Conservation (phyloP, 2,797 vertebrate species). For the Karalla daura region DNA sequence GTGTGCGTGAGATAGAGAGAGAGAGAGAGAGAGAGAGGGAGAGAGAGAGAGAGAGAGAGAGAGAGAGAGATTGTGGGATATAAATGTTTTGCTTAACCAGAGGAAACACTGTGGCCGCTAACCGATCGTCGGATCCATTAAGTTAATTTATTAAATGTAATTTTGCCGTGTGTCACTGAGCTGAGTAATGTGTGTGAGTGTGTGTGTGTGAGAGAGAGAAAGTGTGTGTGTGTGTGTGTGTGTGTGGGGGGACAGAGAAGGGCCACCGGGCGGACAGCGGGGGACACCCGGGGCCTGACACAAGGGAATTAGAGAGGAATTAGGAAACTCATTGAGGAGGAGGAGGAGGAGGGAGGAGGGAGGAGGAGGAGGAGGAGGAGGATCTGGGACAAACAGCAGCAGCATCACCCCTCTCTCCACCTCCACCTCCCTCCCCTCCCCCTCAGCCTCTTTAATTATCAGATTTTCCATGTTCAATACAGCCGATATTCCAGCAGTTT, state of each 20-base stretch:
- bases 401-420: constrained; percentile 7
- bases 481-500: constrained; percentile 43
- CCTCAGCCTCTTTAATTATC: constrained; percentile 54
- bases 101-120: constrained; percentile 92
- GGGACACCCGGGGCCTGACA: constrained; percentile 75
- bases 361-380: no score
- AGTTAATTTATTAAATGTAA: constrained; percentile 96
- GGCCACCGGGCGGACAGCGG: constrained; percentile 74
- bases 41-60: constrained; percentile 4
- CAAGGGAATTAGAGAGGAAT: constrained; percentile 80
- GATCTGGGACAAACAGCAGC: constrained; percentile 69
- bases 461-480: constrained; percentile 64
- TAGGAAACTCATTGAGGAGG: constrained; percentile 75
- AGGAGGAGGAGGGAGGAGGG: constrained; percentile 65
- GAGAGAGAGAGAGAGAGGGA: constrained; percentile 17
- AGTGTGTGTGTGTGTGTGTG: constrained; percentile 87
- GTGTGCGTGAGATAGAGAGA: not conserved
- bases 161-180: constrained; percentile 93
- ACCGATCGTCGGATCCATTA: constrained; percentile 95
- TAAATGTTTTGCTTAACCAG: constrained; percentile 93
- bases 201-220: constrained; percentile 91
- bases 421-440: constrained; percentile 7
- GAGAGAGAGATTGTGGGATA: constrained; percentile 77
- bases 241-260: constrained; percentile 78
- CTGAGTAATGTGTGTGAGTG: constrained; percentile 89